Evolutionary conservation across 2,888 invertebrate species (phyloP).

Genomic region (Perizoma flavofasciatum): DNA sequence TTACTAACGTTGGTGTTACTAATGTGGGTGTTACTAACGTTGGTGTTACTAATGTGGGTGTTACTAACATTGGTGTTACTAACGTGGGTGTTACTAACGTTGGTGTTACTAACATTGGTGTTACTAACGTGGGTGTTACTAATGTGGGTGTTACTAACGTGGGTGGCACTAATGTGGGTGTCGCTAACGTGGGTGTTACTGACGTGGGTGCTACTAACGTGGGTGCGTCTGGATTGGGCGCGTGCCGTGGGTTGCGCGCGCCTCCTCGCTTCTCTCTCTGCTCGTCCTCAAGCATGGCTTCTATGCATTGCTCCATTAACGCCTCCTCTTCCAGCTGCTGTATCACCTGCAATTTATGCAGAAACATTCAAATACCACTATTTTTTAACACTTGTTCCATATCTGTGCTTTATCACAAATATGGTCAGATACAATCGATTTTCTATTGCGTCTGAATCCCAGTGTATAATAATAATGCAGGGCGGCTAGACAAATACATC

Average conservation of each 20-base stretch:
- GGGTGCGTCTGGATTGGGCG: slow-evolving; percentile 39
- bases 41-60: too few species aligned
- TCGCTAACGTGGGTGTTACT: slow-evolving; percentile 65
- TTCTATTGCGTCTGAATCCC: too few species aligned
- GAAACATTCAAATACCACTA: background rate
- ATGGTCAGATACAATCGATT: too few species aligned
- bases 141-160: slow-evolving; percentile 62
- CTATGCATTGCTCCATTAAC: slow-evolving; percentile 92
- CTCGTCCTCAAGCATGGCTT: slow-evolving; percentile 92
- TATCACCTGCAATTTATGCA: slow-evolving; percentile 86
- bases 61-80: too few species aligned
- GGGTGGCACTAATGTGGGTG: too few species aligned
- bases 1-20: slow-evolving; percentile 67
- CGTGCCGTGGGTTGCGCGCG: background rate
- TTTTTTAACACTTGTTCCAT: too few species aligned
- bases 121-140: slow-evolving; percentile 67
- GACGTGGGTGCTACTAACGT: slow-evolving; percentile 60
- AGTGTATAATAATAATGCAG: too few species aligned
- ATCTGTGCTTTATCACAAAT: too few species aligned
- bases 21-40: slow-evolving; percentile 62
- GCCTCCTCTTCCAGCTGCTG: slow-evolving; percentile 93
- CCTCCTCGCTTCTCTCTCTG: slow-evolving; percentile 68
- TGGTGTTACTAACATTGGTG: too few species aligned
- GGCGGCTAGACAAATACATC: too few species aligned
- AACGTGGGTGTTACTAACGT: slow-evolving; percentile 66